A percentile compares a stretch with the other conserved stretches of the same genome.
Conservation (phyloP, 37 sponge, comb jelly and placozoan species). For the Petrosia ficiformis region DNA sequence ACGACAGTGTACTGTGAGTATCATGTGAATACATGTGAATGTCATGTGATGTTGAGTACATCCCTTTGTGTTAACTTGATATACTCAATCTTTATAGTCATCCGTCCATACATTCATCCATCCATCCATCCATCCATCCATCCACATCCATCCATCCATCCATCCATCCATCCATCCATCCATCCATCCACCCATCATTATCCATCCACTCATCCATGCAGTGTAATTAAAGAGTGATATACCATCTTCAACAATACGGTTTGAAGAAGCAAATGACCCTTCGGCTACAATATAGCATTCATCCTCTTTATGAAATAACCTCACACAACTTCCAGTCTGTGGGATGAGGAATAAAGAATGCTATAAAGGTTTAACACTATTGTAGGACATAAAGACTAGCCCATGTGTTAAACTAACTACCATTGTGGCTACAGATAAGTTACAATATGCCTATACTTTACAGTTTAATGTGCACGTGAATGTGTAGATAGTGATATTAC, state of each 20-base stretch:
- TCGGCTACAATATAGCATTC: conserved; percentile 79
- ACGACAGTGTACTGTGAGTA: conserved; percentile 48
- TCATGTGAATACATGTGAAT: background rate
- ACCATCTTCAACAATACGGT: conserved; percentile 31
- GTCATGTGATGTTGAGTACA: no score
- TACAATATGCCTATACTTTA: no score
- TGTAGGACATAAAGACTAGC: background rate
- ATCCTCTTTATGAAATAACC: conserved; percentile 71
- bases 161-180: no score
- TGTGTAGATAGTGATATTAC: background rate
- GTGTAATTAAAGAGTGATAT: background rate
- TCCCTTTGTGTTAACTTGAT: background rate
- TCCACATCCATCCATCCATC: no score
- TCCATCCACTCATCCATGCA: no score
- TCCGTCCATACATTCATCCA: no score
- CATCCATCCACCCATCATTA: no score
- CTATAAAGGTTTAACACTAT: background rate
- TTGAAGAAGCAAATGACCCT: conserved; percentile 58
- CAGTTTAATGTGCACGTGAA: no score
- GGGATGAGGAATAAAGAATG: background rate
- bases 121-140: no score
- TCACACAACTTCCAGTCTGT: conserved; percentile 51
- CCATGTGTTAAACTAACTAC: no score
- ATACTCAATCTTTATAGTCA: background rate
- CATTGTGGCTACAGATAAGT: no score